Evolutionary conservation across 2,888 invertebrate genomes (phyloP).

Genomic region (Dryococelus australis): DNA sequence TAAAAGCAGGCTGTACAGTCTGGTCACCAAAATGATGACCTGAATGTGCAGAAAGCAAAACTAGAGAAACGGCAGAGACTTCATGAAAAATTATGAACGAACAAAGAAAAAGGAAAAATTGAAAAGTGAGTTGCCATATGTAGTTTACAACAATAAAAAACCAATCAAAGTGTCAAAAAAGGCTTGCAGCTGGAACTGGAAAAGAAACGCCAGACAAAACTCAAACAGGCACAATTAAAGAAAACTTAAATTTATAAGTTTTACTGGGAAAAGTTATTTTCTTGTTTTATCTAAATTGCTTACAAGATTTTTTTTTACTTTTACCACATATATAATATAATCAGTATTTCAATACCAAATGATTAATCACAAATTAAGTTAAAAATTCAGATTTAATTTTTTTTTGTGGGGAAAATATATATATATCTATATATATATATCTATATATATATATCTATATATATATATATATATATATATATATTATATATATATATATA

Average conservation of each 20-base stretch:
- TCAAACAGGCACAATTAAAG: conserved; percentile 23
- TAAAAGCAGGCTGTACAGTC: background rate
- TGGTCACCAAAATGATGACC: background rate
- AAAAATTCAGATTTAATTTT: too few species aligned
- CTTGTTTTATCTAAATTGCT: too few species aligned
- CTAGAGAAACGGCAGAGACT: background rate
- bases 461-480: too few species aligned
- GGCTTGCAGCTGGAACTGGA: conserved; percentile 45
- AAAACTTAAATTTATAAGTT: background rate
- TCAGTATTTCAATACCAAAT: too few species aligned
- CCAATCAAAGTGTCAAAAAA: conserved; percentile 44
- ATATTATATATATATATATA: too few species aligned
- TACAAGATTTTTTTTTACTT: background rate
- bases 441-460: too few species aligned
- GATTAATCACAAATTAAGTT: too few species aligned
- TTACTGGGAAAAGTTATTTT: too few species aligned
- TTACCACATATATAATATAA: too few species aligned
- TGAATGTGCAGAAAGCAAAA: background rate
- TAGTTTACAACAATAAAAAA: conserved; percentile 25
- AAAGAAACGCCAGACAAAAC: conserved; percentile 43
- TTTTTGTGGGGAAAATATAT: too few species aligned
- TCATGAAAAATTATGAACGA: conserved; percentile 19
- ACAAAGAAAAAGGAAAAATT: conserved; percentile 27
- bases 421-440: too few species aligned
- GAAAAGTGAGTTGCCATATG: background rate